These are phyloP conservation scores for Chaetodon auriga DNA, from an alignment of 2,113 vertebrate genomes.

Conservation along the genomic window DNA sequence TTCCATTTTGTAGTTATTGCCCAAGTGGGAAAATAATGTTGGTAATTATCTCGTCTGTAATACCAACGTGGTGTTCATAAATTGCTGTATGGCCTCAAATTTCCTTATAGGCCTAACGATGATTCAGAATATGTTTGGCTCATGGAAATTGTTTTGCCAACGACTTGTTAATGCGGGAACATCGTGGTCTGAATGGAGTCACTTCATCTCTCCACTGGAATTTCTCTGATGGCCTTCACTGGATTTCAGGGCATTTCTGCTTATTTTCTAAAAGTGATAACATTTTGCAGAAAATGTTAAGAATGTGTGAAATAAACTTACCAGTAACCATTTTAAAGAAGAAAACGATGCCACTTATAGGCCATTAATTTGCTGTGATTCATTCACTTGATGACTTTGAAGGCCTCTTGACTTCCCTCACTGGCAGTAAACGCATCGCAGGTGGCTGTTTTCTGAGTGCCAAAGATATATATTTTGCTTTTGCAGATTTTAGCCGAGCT, in stretches of 20 bases:
- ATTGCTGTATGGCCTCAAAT: conserved; percentile 17
- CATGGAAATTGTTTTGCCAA: conserved; percentile 3
- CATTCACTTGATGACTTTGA: conserved; percentile 18
- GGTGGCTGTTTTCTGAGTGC: background rate
- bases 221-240: background rate
- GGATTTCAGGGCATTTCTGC: background rate
- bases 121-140: conserved; percentile 10
- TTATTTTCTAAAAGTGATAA: background rate
- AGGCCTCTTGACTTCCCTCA: conserved; percentile 17
- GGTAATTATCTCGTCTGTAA: conserved; percentile 43
- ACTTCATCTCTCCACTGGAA: background rate
- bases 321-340: background rate
- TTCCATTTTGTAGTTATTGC: conserved; percentile 24
- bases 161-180: background rate
- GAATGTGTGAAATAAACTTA: background rate
- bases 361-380: conserved; percentile 20
- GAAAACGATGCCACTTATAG: background rate
- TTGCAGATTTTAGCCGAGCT: background rate
- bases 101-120: conserved; percentile 6
- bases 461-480: conserved; percentile 1
- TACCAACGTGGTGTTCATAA: conserved; percentile 18
- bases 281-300: background rate
- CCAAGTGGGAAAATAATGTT: conserved; percentile 33
- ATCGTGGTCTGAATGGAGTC: background rate
- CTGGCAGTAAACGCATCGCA: background rate